These are phyloP conservation scores for Clanis bilineata DNA, from an alignment of 2,888 invertebrate genomes.

Conservation along the genomic window DNA sequence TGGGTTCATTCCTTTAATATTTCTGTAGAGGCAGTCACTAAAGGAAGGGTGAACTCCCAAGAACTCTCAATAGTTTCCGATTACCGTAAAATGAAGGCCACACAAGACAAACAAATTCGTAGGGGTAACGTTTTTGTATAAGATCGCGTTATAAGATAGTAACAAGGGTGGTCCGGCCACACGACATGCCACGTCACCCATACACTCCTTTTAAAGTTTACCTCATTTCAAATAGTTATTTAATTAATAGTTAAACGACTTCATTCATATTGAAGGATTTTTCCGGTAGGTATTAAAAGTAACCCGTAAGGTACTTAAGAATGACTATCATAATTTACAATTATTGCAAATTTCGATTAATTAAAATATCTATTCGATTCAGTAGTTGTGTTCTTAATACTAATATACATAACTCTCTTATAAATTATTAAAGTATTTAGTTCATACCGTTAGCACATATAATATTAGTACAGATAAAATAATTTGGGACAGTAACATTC, in stretches of 20 bases:
- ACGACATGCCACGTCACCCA: conserved; percentile 38
- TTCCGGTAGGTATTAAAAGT: too few relatives aligned
- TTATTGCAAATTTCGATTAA: too few relatives aligned
- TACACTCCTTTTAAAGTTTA: background rate
- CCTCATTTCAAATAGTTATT: too few relatives aligned
- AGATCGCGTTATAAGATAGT: conserved; percentile 63
- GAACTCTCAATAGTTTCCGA: conserved; percentile 47
- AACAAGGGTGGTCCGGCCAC: conserved; percentile 62
- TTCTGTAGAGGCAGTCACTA: background rate
- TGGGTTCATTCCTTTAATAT: background rate
- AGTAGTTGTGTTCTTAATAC: too few relatives aligned
- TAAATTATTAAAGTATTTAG: too few relatives aligned
- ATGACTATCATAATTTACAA: too few relatives aligned
- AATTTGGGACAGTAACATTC: background rate
- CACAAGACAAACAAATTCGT: conserved; percentile 70
- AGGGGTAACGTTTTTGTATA: conserved; percentile 64
- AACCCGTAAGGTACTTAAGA: too few relatives aligned
- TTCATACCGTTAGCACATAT: too few relatives aligned
- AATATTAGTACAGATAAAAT: background rate
- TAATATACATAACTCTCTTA: too few relatives aligned
- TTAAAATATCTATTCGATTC: too few relatives aligned
- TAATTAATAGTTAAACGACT: too few relatives aligned
- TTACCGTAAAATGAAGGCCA: conserved; percentile 71
- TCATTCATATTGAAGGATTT: too few relatives aligned
- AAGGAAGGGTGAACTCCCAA: conserved; percentile 23